Conservation (phyloP, 2,888 invertebrate species). For the Dryomyza anilis region DNA sequence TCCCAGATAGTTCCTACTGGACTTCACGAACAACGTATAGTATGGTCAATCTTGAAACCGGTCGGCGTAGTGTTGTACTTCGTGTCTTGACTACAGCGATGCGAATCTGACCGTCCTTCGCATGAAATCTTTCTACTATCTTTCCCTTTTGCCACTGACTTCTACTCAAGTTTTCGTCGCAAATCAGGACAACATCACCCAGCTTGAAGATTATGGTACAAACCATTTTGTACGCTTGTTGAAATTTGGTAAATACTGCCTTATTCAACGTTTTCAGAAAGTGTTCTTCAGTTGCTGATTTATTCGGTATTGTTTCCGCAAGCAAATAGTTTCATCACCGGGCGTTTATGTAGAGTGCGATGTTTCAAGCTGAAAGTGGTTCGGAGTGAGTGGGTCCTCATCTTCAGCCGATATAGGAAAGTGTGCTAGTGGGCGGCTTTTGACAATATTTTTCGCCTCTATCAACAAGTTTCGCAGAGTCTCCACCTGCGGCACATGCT, state of each 20-base stretch:
- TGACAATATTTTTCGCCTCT: slow-evolving; percentile 29
- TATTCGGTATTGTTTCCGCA: slow-evolving; percentile 15
- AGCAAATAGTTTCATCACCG: slow-evolving; percentile 6
- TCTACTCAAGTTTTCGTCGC: background rate
- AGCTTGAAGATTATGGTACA: background rate
- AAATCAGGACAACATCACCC: background rate
- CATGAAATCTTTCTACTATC: background rate
- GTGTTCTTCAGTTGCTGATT: slow-evolving; percentile 22
- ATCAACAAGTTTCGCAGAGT: slow-evolving; percentile 21
- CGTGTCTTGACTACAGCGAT: slow-evolving; percentile 24
- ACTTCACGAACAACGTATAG: slow-evolving; percentile 1
- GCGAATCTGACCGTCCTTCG: slow-evolving; percentile 22
- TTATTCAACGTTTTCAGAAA: slow-evolving; percentile 23
- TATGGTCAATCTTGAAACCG: slow-evolving; percentile 17
- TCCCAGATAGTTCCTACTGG: background rate
- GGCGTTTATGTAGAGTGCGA: background rate
- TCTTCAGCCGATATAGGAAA: too few species aligned
- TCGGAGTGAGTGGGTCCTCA: background rate
- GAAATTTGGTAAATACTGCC: background rate
- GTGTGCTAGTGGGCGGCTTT: slow-evolving; percentile 25
- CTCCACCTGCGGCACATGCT: slow-evolving; percentile 22
- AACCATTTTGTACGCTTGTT: slow-evolving; percentile 6
- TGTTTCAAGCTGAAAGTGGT: background rate
- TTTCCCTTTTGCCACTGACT: background rate
- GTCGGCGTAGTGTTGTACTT: slow-evolving; percentile 26